Evolutionary conservation across 1,140 invertebrate genomes (phyloP).

Genomic region (Lepidostoma basale): DNA sequence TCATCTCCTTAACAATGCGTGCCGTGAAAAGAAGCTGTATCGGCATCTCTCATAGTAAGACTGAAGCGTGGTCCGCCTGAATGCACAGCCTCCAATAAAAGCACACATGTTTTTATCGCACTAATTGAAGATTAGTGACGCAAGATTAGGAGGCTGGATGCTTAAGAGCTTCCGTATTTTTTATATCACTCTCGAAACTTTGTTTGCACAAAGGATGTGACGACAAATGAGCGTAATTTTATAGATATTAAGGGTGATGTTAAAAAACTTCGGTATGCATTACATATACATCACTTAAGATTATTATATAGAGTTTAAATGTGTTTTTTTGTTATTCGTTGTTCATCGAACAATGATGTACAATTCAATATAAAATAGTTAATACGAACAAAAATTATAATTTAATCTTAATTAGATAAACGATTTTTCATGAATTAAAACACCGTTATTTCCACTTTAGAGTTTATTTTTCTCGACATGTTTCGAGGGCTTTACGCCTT

Average conservation of each 20-base stretch:
- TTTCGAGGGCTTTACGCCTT: no score
- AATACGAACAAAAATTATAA: no score
- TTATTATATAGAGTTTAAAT: no score
- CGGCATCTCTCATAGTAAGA: neutral
- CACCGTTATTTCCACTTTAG: no score
- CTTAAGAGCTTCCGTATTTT: neutral
- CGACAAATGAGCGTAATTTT: neutral
- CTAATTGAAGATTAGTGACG: constrained; percentile 31
- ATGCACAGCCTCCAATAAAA: neutral
- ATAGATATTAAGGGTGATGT: neutral
- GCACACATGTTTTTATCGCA: constrained; percentile 13
- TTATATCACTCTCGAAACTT: neutral
- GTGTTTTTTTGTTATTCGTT: neutral
- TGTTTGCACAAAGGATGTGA: neutral
- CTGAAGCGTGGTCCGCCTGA: neutral
- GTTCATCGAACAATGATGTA: no score
- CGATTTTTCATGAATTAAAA: neutral
- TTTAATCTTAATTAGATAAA: neutral
- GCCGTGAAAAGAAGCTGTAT: neutral
- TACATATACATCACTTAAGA: neutral
- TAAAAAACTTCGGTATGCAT: neutral
- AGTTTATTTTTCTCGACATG: no score
- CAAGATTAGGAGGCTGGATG: constrained; percentile 7
- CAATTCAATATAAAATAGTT: no score
- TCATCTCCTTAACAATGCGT: constrained; percentile 1